Evolutionary conservation across 2,797 vertebrate species (phyloP), one percentile per base, ranked within the genome.

Genomic region (Phaenicophaeus curvirostris): DNA sequence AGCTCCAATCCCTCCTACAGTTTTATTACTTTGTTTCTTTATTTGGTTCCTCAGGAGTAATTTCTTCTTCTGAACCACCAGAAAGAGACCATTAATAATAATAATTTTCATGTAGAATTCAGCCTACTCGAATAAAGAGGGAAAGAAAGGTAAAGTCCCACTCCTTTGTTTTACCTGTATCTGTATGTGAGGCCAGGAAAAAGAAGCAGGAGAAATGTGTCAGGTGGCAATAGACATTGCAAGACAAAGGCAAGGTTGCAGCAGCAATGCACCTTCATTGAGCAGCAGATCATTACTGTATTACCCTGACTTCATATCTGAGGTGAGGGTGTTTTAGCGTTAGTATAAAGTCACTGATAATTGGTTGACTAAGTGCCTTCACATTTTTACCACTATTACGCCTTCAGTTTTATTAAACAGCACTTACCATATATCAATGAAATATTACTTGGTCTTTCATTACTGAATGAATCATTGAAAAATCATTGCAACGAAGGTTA

Each of bases 391-490:
- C 85, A 96, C 96, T 97, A 95, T 97, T 98, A 97, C 51, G 66
- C 91, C 97, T 98, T 96, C 72, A 89, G 93, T 97, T 97, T 98
- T 97, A 97, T 97, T 98, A 97, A 97, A 96, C 88, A 96, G 95
- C 95, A 96, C 96, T 98, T 98, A 97, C 89, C 96, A 97, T 97
- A 96, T 96, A 98, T 98, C 97, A 98, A 93, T 97, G 96, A 97
- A 98, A 98, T 97, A 98, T 98, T 98, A 97, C 98, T 97, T 96
- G 97, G 95, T 97, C 97, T 97, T 98, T 98, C 96, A 98, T 97
- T 97, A 97, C 91, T 66, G 95, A 98, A 95, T 62, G 61, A 98
- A 97, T 97, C 96, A 97, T 79, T 97, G 95, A 96, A 96, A 97
- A 97, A 96, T 97, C 93, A 96, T 94, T 92, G 88, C 95, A 85